Evolutionary conservation across 1,140 invertebrate species (phyloP).

Genomic region (Octopus sinensis): DNA sequence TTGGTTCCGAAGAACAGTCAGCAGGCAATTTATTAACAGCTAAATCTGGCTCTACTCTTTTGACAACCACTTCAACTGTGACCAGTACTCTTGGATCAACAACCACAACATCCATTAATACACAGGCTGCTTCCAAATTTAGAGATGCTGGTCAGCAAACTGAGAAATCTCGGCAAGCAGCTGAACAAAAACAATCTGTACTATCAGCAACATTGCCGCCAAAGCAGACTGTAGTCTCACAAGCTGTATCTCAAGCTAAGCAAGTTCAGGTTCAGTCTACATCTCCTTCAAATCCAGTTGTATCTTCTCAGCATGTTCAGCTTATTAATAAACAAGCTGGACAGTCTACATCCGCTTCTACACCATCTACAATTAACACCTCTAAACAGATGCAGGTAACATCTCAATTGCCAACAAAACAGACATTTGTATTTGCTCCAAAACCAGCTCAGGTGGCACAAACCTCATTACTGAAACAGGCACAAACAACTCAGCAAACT

Average conservation of each 20-base stretch:
- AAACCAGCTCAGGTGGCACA: too few relatives aligned
- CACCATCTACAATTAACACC: too few relatives aligned
- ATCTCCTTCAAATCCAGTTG: too few relatives aligned
- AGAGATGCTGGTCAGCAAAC: conserved; percentile 10
- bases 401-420: too few relatives aligned
- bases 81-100: background rate
- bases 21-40: background rate
- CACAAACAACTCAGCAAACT: too few relatives aligned
- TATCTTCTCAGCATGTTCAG: too few relatives aligned
- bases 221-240: background rate
- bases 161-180: background rate
- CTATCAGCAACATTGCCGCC: background rate
- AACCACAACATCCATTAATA: background rate
- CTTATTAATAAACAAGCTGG: too few relatives aligned
- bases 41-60: background rate
- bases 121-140: conserved; percentile 6
- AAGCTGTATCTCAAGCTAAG: background rate
- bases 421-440: too few relatives aligned
- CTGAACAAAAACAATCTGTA: background rate
- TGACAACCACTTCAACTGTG: background rate
- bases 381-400: too few relatives aligned
- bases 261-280: background rate
- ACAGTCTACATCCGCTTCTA: too few relatives aligned
- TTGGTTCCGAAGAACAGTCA: background rate
- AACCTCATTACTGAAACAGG: too few relatives aligned